Conservation (phyloP, 2,113 vertebrate species). For the Psephotus haematonotus region DNA sequence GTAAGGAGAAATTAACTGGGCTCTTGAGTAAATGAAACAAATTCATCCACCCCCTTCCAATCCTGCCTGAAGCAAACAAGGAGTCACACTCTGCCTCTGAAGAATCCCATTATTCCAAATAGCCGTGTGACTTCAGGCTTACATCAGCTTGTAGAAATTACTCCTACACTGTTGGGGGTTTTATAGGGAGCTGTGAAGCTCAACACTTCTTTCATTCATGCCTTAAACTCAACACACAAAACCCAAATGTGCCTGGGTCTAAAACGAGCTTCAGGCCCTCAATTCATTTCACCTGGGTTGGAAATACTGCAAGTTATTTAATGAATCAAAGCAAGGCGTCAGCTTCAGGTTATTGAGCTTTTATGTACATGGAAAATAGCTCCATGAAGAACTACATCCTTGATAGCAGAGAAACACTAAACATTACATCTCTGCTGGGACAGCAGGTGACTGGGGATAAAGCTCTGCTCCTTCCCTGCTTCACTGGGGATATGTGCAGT, state of each 20-base stretch:
- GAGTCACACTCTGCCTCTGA: background rate
- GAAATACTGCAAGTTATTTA: background rate
- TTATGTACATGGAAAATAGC: background rate
- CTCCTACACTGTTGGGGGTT: background rate
- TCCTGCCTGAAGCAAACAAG: conserved; percentile 23
- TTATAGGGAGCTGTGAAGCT: background rate
- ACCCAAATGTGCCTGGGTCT: background rate
- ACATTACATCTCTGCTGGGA: background rate
- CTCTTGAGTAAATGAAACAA: conserved; percentile 28
- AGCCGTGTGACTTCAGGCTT: background rate
- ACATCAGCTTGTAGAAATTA: background rate
- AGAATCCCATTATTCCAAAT: background rate
- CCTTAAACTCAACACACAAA: background rate
- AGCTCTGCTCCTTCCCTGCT: background rate
- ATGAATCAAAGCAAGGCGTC: background rate
- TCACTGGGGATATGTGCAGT: background rate
- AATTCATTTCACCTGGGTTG: background rate
- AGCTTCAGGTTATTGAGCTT: background rate
- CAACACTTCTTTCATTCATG: background rate
- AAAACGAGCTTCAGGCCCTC: background rate
- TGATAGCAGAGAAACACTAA: background rate
- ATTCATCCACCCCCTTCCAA: conserved; percentile 2
- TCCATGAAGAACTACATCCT: background rate
- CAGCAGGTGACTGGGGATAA: background rate
- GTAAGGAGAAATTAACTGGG: conserved; percentile 31